Base-by-base conservation (phyloP, 1,140 invertebrate species). In the Drosophila tsacasi region DNA sequence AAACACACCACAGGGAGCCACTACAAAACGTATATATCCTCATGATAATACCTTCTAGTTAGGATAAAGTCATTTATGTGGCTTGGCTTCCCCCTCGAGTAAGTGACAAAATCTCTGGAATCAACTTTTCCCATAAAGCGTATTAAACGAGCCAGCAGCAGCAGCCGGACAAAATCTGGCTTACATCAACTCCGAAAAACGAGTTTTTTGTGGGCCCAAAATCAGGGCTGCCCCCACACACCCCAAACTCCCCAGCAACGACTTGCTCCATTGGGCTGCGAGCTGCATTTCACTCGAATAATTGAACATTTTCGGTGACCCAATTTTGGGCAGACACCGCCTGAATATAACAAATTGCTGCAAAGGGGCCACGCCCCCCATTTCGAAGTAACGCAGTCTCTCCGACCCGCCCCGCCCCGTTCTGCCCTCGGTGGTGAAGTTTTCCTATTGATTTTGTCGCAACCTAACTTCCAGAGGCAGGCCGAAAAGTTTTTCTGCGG, bases 381-480 rank as follows among this genome's bases (percentile, higher is more conserved):
- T 59, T 68, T 57, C 13, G 58, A 61, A 44, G 63, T 32, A 62
- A 62, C 37, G 39, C 32, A 30, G 71, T 39, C 54, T 25, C 49
- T 37, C 40, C n/a, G 66, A 46, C 57, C 55, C 30, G 37, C 54
- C 52, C 46, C 12, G 65, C 46, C 64, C 47, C n/a, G 27, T 32
- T 37, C 32, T 39, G 37, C 15, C 27, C n/a, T 47, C 64, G 32
- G 58, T 44, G 65, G 63, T 65, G 23, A 64, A 76, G 81, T 78
- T 87, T 80, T 72, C 81, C 79, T 81, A 87, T 89, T 84, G 85
- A 84, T 89, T 87, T 89, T 81, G 81, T 87, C 72, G 83, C 71
- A 61, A 68, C 76, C 62, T 64, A 57, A 62, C 67, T 72, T 37
- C 42, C 15, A 73, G 44, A 15, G 55, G 13, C 32, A 67, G 71